These are phyloP conservation scores for Sminthurides aquaticus DNA, from an alignment of 2,888 invertebrate genomes.

Conservation along the genomic window DNA sequence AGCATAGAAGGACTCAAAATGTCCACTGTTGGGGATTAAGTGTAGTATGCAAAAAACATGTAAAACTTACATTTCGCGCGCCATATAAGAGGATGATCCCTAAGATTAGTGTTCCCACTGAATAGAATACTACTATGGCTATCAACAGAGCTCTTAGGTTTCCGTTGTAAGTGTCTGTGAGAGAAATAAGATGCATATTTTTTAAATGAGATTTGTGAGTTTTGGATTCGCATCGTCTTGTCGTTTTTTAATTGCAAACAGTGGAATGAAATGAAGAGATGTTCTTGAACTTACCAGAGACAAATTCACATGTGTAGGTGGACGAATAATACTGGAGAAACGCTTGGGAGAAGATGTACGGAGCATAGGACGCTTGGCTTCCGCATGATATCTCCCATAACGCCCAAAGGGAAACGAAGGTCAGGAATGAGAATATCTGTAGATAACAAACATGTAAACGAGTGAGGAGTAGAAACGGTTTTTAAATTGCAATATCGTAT, in stretches of 20 bases:
- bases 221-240: no score
- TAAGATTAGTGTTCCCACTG: slow-evolving; percentile 7
- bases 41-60: no score
- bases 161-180: slow-evolving; percentile 1
- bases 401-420: not conserved
- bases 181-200: slow-evolving; percentile 1
- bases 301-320: not conserved
- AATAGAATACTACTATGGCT: slow-evolving; percentile 11
- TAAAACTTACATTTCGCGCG: slow-evolving; percentile 11
- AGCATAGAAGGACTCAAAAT: no score
- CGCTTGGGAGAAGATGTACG: not conserved
- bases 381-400: slow-evolving; percentile 10
- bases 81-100: slow-evolving; percentile 14
- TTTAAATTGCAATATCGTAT: no score
- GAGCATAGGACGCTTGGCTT: not conserved
- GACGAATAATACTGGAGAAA: not conserved
- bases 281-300: not conserved
- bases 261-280: not conserved
- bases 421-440: not conserved
- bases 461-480: no score
- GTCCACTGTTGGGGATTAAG: no score
- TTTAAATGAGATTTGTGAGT: no score
- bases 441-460: no score
- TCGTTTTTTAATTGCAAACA: no score
- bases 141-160: not conserved